These are phyloP conservation scores for Paedocypris micromegethes DNA, from an alignment of 2,797 vertebrate genomes.

Conservation along the genomic window DNA sequence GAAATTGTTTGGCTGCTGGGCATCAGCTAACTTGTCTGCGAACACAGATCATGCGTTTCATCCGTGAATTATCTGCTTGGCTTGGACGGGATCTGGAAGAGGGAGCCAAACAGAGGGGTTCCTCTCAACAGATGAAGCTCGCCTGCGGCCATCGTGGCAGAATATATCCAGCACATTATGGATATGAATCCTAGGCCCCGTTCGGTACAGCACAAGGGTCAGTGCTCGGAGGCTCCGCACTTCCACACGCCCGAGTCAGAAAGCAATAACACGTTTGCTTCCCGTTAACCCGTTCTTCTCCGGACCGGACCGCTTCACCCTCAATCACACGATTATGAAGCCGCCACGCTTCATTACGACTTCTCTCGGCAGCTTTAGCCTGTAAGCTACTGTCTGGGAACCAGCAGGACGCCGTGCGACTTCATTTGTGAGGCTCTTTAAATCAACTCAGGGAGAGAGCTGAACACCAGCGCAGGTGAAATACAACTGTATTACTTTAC, in stretches of 20 bases:
- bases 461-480: too few relatives aligned
- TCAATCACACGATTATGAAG: constrained; percentile 33
- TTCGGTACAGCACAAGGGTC: constrained; percentile 67
- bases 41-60: constrained; percentile 64
- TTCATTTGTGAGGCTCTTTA: too few relatives aligned
- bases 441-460: too few relatives aligned
- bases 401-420: neutral
- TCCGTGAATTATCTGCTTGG: constrained; percentile 66
- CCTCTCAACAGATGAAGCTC: constrained; percentile 52
- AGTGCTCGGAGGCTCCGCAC: constrained; percentile 69
- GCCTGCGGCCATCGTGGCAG: constrained; percentile 70
- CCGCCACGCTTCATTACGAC: constrained; percentile 23
- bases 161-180: constrained; percentile 80
- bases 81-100: constrained; percentile 68
- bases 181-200: constrained; percentile 73
- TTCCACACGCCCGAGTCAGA: constrained; percentile 62
- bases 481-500: too few relatives aligned
- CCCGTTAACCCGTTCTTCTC: constrained; percentile 64
- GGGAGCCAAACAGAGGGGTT: constrained; percentile 63
- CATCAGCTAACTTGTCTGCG: constrained; percentile 39
- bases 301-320: constrained; percentile 23
- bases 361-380: constrained; percentile 23
- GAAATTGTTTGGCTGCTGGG: constrained; percentile 47
- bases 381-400: neutral
- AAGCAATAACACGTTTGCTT: constrained; percentile 70